A percentile compares a stretch with the other conserved stretches of the same genome.
phyloP scores from a whole-genome alignment of 2,113 vertebrate genomes.

The Uria aalge region DNA sequence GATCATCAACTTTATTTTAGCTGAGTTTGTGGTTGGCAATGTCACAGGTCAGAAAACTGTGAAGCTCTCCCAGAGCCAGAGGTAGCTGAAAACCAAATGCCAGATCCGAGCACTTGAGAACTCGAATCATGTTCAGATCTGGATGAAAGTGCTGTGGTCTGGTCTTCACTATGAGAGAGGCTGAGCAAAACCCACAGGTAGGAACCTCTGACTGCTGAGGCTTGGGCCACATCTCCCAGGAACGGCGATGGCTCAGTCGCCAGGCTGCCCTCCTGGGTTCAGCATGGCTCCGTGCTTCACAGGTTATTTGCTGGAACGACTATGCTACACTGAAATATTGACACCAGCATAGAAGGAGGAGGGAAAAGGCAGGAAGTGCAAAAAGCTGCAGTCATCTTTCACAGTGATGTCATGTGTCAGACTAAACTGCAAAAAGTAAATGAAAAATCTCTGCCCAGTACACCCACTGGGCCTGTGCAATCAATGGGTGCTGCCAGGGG shows the following conservation, averaged over 20 bases:
- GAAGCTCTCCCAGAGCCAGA: background rate
- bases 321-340: background rate
- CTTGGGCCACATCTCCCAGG: background rate
- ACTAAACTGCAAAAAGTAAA: background rate
- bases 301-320: background rate
- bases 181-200: background rate
- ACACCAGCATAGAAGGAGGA: background rate
- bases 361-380: background rate
- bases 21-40: background rate
- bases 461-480: background rate
- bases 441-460: background rate
- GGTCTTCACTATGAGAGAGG: background rate
- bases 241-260: background rate
- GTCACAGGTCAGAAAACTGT: background rate
- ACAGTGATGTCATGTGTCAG: background rate
- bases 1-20: background rate
- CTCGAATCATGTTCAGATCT: background rate
- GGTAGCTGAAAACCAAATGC: background rate
- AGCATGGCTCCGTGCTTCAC: background rate
- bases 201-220: background rate
- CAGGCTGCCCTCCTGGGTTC: background rate
- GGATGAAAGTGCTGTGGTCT: background rate
- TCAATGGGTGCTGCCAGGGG: background rate
- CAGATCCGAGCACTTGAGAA: background rate
- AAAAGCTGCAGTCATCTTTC: background rate